Evolutionary conservation across 2,113 vertebrate species (phyloP), one percentile per base, ranked within the genome.

Genomic region (Cephalopholis sonnerati): DNA sequence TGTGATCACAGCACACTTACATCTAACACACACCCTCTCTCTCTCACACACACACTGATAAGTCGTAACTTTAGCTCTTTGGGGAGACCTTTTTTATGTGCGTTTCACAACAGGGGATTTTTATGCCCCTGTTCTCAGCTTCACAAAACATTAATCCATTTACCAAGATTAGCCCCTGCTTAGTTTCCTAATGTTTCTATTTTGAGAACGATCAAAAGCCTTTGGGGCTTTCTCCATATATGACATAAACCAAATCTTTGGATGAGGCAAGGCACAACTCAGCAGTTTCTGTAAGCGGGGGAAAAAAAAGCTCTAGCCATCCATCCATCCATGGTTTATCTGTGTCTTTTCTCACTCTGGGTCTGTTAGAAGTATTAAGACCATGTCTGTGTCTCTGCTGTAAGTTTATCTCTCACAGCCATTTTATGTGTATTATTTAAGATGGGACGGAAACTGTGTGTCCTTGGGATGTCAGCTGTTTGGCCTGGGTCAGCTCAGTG

Each of bases 341-440:
- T 71, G 22, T 39, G 16, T 64, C 39, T 51, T 54, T 44, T 15
- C 11, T 15, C 22, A 41, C 27, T 11, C 7, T 7, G 32, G 24
- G 67, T 61, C 87, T 92, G 91, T 79, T 57, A 70, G 65, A 91
- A 69, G 44, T 86, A 89, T 92, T 53, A 84, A 59, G 53, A 62
- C 7, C 53, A 22, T 24, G 51, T 79, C 77, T 59, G 68, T n/a
- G 57, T 84, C 81, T 78, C 58, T 6, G 27, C 53, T 76, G 85
- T 79, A 79, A 84, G 76, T 48, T 87, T 22, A 76, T 74, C 64
- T 84, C 7, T 69, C 71, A 74, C 58, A 18, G 75, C 66, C 63
- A 62, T 83, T 88, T 71, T 83, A 76, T 79, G 62, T 84, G 67
- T 44, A 69, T 87, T 86, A 68, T 90, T 89, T 80, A 79, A 73